phyloP scores from a whole-genome alignment of 1,140 invertebrate species.

The Microplitis mediator region DNA sequence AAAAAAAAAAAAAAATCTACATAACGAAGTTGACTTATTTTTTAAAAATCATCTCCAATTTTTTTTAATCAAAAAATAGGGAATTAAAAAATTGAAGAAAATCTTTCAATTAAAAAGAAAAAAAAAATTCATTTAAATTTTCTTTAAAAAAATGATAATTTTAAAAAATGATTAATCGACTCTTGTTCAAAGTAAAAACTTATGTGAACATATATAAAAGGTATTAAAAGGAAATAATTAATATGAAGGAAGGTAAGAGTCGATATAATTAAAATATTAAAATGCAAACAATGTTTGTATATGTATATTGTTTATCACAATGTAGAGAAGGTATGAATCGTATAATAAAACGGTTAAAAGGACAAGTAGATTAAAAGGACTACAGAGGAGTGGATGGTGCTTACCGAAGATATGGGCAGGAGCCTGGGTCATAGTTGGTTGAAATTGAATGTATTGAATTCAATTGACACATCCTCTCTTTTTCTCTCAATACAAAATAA shows the following conservation, averaged over 20 bases:
- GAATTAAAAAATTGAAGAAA: no score
- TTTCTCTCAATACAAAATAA: constrained; percentile 36
- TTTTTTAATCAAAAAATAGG: no score
- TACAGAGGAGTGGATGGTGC: constrained; percentile 62
- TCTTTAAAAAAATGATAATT: background rate
- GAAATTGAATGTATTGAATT: constrained; percentile 21
- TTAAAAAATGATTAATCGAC: background rate
- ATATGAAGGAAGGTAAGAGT: background rate
- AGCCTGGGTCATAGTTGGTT: constrained; percentile 63
- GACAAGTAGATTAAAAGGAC: constrained; percentile 61
- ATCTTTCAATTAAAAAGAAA: no score
- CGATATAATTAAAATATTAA: background rate
- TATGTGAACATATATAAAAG: constrained; percentile 18
- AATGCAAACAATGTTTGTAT: background rate
- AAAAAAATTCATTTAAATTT: no score
- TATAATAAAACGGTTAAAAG: constrained; percentile 50
- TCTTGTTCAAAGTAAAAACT: constrained; percentile 24
- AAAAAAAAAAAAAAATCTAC: no score
- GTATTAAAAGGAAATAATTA: background rate
- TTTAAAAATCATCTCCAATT: no score
- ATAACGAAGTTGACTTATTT: no score
- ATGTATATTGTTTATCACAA: constrained; percentile 5
- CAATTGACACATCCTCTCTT: constrained; percentile 60
- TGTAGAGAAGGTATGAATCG: constrained; percentile 18
- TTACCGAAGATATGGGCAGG: constrained; percentile 62